phyloP scores from a whole-genome alignment of 2,113 vertebrate species.

The Corynorhinus townsendii region DNA sequence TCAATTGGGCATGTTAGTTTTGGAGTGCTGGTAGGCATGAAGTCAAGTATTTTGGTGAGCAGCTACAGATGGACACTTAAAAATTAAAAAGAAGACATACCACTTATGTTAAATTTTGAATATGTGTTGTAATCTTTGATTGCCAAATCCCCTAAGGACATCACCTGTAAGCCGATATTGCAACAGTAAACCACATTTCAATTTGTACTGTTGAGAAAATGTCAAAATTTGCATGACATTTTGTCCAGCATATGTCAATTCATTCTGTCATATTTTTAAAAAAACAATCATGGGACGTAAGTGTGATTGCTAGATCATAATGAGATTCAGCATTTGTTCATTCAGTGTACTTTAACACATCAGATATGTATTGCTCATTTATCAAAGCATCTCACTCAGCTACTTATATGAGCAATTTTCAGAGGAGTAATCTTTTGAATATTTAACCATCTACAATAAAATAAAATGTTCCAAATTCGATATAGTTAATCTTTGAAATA shows the following conservation, averaged over 20 bases:
- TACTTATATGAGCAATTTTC: slow-evolving; percentile 31
- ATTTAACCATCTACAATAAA: background rate
- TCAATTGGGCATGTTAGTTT: background rate
- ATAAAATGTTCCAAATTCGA: slow-evolving; percentile 17
- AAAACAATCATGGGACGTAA: background rate
- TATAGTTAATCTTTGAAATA: slow-evolving; percentile 55
- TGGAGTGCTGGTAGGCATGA: background rate
- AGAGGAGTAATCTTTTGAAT: background rate
- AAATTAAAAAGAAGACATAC: too few relatives aligned
- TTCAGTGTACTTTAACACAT: slow-evolving; percentile 7
- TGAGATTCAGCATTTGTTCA: background rate
- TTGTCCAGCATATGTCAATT: slow-evolving; percentile 5
- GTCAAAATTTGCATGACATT: slow-evolving; percentile 56
- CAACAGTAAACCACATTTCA: background rate
- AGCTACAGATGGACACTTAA: background rate
- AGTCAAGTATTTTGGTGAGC: background rate
- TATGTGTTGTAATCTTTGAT: background rate
- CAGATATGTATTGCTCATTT: background rate
- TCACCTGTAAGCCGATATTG: slow-evolving; percentile 9
- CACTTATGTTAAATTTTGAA: background rate
- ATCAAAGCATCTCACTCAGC: background rate
- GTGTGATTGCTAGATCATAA: background rate
- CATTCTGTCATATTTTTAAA: background rate
- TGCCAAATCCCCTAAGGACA: background rate
- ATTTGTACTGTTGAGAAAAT: slow-evolving; percentile 55